A percentile compares a stretch with the other conserved stretches of the same genome.
These are phyloP conservation scores for Nemurella pictetii DNA, from an alignment of 2,888 invertebrate species.

Conservation along the genomic window DNA sequence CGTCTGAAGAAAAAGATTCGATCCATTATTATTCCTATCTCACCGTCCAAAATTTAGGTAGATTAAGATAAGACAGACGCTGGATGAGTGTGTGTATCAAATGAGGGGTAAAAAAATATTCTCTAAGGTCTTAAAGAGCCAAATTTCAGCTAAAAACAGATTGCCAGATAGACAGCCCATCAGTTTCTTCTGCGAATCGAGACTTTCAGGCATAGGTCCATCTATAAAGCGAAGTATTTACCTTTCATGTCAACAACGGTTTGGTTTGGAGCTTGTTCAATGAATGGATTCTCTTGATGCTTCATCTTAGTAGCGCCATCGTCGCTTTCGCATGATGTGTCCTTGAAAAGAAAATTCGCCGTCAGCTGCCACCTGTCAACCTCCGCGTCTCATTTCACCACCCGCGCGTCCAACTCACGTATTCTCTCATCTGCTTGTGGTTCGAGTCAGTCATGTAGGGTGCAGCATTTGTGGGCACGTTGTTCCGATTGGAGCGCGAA, in stretches of 20 bases:
- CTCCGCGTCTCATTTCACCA: too few relatives aligned
- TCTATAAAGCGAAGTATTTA: too few relatives aligned
- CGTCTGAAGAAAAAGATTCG: slow-evolving; percentile 67
- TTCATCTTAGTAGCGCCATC: slow-evolving; percentile 83
- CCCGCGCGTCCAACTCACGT: slow-evolving; percentile 62
- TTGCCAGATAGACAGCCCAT: too few relatives aligned
- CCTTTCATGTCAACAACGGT: slow-evolving; percentile 95
- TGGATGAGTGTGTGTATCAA: too few relatives aligned
- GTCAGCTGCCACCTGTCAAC: too few relatives aligned
- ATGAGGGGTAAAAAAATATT: too few relatives aligned
- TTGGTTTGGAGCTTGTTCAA: slow-evolving; percentile 83
- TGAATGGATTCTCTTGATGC: slow-evolving; percentile 82
- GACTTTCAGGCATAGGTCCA: too few relatives aligned
- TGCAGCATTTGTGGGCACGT: slow-evolving; percentile 55
- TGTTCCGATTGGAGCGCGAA: slow-evolving; percentile 73
- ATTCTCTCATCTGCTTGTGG: slow-evolving; percentile 63
- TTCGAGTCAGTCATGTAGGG: slow-evolving; percentile 56
- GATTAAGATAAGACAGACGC: too few relatives aligned
- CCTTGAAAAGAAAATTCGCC: slow-evolving; percentile 59
- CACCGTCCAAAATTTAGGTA: too few relatives aligned
- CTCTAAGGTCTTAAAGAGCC: too few relatives aligned
- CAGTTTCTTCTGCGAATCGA: too few relatives aligned
- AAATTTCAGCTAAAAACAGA: too few relatives aligned
- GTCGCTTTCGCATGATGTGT: slow-evolving; percentile 71
- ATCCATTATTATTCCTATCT: not conserved